Base-by-base conservation (phyloP, 2,797 vertebrate species). In the Hoplostethus mediterraneus region DNA sequence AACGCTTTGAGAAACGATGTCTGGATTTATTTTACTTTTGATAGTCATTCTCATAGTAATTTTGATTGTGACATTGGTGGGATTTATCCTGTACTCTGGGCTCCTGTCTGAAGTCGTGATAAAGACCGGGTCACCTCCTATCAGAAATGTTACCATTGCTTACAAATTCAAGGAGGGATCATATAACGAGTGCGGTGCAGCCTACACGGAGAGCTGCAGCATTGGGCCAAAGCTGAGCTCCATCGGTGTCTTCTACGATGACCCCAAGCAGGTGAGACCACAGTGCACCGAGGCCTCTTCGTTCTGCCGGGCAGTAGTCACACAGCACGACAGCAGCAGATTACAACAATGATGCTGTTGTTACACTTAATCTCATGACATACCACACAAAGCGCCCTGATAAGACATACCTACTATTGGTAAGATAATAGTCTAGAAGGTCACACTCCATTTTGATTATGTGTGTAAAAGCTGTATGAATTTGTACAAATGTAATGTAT, bases 111-210 rank as follows among this genome's bases (percentile, higher is more conserved):
- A 95, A 45, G 95, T 99, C 73, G 81, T 91, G 0, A 93, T 98
- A 80, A 96, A 95, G 70, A 96, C 97, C 0, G 98, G 98, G 8
- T 95, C 96, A 4, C 95, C 98, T 0, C 97, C 96, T 0, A 76
- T 99, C 1, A 87, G 79, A 83, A 96, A 84, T 61, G 92, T 98
- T 28, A 97, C 96, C 0, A 70, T 99, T 71, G 98, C 97, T 69
- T 99, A 99, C 88, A 99, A 99, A 88, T 98, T 96, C 93, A 93
- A 90, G 51, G 87, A 95, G 78, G 98, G 97, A 9, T 90, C 96
- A 0, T 97, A 97, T 42, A 94, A 95, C 0, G 95, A 97, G 45
- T 94, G 92, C 0, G 96, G 96, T 8, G 90, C 91, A 52, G 92
- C 95, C 69, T 98, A 95, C 90, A 97, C 95, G 0, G 97, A 99